Base-by-base conservation (phyloP, 2,888 invertebrate genomes). In the Oxyteleia sp. region DNA sequence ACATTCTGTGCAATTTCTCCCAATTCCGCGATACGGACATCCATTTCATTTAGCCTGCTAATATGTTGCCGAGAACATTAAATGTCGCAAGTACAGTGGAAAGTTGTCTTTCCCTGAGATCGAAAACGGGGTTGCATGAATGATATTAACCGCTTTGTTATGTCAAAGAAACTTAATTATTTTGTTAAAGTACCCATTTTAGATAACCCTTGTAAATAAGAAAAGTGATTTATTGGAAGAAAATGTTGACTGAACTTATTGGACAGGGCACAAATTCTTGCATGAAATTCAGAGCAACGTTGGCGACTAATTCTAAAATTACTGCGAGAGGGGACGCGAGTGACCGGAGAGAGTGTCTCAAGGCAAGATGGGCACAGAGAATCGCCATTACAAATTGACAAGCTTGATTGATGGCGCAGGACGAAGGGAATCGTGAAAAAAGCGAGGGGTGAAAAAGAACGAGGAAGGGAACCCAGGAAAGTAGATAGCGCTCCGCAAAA, bases 351-450 rank as follows among this genome's bases (percentile, higher is more conserved):
- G 86, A 85, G 82, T 90, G 89, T 89, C 88, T 89, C 88, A 85
- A 85, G 86, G 87, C 90, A 90, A 92, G 92, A 93, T 92, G 93
- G 92, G 92, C 93, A 92, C 91, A 89, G 92, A 91, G 93, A 93
- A 93, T 93, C 93, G 93, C 94, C 94, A 94, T 94, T 94, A 94
- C 93, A 94, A 93, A 93, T 93, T 94, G 94, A 94, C 94, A 94
- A 94, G 93, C 92, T 94, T 94, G 94, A 94, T 94, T 94, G 94
- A 94, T 94, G 94, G 93, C 91, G 90, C 82, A 85, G 85, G 86
- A 87, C 87, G 84, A 88, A 87, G 88, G 89, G 88, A 86, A 75
- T 79, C 79, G 76, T 75, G 74, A 87, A 85, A 82, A 76, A 68
- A 66, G 57, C 79, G 83, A 79, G 86, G 74, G 83, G 63, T 78